Evolutionary conservation across 1,140 invertebrate genomes (phyloP).

Genomic region (Neodiprion lecontei): DNA sequence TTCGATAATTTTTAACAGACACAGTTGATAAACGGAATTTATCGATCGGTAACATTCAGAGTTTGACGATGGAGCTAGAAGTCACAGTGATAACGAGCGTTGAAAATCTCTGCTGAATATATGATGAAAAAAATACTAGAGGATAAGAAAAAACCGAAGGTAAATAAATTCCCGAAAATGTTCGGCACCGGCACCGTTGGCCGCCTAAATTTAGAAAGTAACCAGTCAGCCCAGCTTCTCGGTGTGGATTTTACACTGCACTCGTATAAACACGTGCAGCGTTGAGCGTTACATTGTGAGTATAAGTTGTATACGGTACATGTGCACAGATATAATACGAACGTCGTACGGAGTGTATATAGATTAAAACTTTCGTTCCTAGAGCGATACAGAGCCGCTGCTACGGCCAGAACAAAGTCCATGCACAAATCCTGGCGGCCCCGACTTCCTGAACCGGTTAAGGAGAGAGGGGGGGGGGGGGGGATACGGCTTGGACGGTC

Average conservation of each 20-base stretch:
- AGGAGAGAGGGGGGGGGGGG: too few relatives aligned
- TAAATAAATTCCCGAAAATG: not conserved
- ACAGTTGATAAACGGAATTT: not conserved
- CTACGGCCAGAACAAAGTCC: too few relatives aligned
- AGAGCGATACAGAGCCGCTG: too few relatives aligned
- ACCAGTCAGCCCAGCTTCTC: conserved; percentile 33
- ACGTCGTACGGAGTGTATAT: too few relatives aligned
- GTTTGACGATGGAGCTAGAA: not conserved
- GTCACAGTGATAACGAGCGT: not conserved
- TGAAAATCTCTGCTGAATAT: too few relatives aligned
- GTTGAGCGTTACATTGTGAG: not conserved
- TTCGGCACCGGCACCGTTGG: not conserved
- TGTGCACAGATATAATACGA: too few relatives aligned
- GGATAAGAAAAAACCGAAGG: not conserved
- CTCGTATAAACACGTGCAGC: too few relatives aligned
- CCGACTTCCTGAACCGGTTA: too few relatives aligned
- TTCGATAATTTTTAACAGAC: too few relatives aligned
- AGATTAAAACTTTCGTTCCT: too few relatives aligned
- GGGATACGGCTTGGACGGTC: too few relatives aligned
- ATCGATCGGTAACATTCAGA: not conserved
- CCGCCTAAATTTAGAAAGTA: conserved; percentile 52
- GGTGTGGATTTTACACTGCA: not conserved
- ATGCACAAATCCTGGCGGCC: too few relatives aligned
- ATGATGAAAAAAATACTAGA: not conserved
- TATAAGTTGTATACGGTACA: not conserved